Evolutionary conservation across 2,888 invertebrate species (phyloP), one percentile per base, ranked within the genome.

Genomic region (Brachyptera putata): DNA sequence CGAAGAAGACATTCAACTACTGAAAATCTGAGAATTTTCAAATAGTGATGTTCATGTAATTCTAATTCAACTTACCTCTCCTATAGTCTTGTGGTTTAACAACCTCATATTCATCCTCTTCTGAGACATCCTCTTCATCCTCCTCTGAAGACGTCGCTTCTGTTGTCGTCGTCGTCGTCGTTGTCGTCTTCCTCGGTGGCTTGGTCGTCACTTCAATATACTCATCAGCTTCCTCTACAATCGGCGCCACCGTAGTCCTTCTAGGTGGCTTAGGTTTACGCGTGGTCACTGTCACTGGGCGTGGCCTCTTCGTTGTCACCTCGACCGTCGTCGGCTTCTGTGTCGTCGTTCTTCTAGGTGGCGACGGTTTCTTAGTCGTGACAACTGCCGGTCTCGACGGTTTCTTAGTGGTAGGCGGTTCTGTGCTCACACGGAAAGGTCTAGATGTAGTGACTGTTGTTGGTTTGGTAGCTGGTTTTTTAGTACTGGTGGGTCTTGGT

Each of bases 21-120:
- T n/a, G n/a, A n/a, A n/a, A n/a, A n/a, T n/a, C n/a, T n/a, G n/a
- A n/a, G n/a, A n/a, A n/a, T n/a, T n/a, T n/a, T n/a, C n/a, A n/a
- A n/a, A n/a, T n/a, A n/a, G n/a, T n/a, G n/a, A n/a, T n/a, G n/a
- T n/a, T n/a, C n/a, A n/a, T n/a, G n/a, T n/a, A n/a, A n/a, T n/a
- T n/a, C n/a, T n/a, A n/a, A n/a, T n/a, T n/a, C n/a, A n/a, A n/a
- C 73, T 72, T 71, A 76, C 77, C 74, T 68, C 72, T 73, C 70
- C 72, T 73, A 68, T 74, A 77, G 64, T 75, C 72, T 41, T 64
- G 63, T 2, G 62, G 67, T 64, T 68, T n/a, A n/a, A n/a, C n/a
- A n/a, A n/a, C n/a, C n/a, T n/a, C n/a, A n/a, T n/a, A n/a, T n/a
- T n/a, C n/a, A n/a, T n/a, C n/a, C n/a, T n/a, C n/a, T n/a, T n/a